Evolutionary conservation across 2,113 vertebrate genomes (phyloP).

Genomic region (Hassar affinis): DNA sequence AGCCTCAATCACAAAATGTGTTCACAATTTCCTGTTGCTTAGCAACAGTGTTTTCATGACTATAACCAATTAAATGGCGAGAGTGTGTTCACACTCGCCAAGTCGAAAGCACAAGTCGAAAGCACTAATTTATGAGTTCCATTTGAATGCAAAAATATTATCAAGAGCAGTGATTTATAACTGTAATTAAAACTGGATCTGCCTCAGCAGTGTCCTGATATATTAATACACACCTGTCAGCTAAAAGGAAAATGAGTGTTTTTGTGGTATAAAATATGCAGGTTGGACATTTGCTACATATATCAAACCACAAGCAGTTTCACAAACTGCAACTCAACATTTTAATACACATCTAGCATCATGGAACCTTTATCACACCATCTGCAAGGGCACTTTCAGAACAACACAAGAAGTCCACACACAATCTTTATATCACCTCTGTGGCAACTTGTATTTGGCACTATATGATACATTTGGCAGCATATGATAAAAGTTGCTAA

Average conservation of each 20-base stretch:
- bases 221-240: conserved; percentile 12
- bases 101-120: neutral
- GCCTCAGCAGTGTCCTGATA: neutral
- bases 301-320: neutral
- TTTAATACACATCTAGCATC: too few relatives aligned
- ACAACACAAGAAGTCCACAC: conserved; percentile 5
- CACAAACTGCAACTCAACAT: neutral
- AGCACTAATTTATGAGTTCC: neutral
- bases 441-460: conserved; percentile 52
- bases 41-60: neutral
- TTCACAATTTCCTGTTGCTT: neutral
- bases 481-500: conserved; percentile 51
- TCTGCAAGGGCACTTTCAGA: neutral
- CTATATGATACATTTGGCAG: conserved; percentile 53
- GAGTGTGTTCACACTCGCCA: neutral
- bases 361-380: too few relatives aligned
- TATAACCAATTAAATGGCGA: neutral
- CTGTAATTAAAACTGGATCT: neutral
- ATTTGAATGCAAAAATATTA: neutral
- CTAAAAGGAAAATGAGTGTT: neutral
- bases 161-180: neutral
- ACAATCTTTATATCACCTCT: neutral
- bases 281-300: neutral
- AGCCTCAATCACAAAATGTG: neutral
- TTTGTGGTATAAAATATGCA: neutral